These are phyloP conservation scores for Heptranchias perlo DNA, from an alignment of 2,113 vertebrate species.

Conservation along the genomic window DNA sequence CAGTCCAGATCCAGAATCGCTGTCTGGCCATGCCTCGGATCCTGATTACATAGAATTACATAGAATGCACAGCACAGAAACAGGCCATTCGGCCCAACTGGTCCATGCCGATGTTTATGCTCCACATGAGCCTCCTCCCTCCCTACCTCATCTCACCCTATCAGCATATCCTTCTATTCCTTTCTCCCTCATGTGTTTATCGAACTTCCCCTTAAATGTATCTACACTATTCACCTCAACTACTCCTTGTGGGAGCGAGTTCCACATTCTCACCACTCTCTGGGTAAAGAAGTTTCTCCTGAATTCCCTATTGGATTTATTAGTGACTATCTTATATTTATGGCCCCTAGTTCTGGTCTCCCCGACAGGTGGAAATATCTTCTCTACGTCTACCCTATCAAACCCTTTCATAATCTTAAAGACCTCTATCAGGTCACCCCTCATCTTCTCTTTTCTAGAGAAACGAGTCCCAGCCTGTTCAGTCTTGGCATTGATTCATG, in stretches of 20 bases:
- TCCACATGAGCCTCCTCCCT: background rate
- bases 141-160: background rate
- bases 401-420: too few species aligned
- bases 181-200: background rate
- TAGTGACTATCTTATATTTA: background rate
- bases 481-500: too few species aligned
- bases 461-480: background rate
- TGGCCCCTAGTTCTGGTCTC: background rate
- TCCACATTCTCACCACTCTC: background rate
- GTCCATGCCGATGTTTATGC: background rate
- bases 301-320: background rate
- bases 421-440: too few species aligned
- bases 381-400: background rate
- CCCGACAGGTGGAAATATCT: background rate
- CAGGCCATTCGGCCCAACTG: background rate
- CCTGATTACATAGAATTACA: background rate
- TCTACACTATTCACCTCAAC: background rate
- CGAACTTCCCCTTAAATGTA: background rate
- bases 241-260: background rate
- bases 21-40: background rate
- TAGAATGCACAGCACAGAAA: background rate
- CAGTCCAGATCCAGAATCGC: background rate
- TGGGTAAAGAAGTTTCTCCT: background rate
- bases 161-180: background rate
- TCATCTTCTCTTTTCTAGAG: too few species aligned